Evolutionary conservation across 2,888 invertebrate species (phyloP), one percentile per base, ranked within the genome.

Genomic region (Ornithoptera alexandrae): DNA sequence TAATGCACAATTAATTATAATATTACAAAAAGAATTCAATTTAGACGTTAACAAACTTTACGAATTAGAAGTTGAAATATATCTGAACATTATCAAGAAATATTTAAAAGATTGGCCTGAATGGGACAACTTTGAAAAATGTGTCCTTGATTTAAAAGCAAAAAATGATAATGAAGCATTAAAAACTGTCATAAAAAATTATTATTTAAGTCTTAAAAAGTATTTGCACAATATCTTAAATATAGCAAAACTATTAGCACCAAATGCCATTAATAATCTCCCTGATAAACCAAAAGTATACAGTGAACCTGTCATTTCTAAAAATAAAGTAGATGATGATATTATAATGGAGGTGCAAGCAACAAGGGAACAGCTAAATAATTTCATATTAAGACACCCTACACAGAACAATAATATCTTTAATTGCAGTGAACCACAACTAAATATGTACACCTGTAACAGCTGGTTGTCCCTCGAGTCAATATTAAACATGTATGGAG

Each of bases 51-150:
- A 73, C 0, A 72, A 76, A 0, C 72, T 83, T 0, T 87, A 87
- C 2, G 81, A 81, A 0, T 65, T 91, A 0, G 86, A 88, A 77
- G 75, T 85, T 0, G 87, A 90, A 1, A 85, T 90, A 22, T 89
- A 87, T 61, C 72, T 91, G 10, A 86, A 84, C 20, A 77, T 89
- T 0, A 79, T 89, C 17, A 91, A 91, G 68, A 88, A 85, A 67
- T 90, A 81, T 68, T 72, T 91, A 0, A 90, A 89, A 76, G 84
- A 86, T 62, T 91, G 91, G 91, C 89, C 91, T 0, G 80, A 84
- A 18, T 91, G 91, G 91, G 86, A 90, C 22, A 81, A 82, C 0
- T 82, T 91, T 20, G 89, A 90, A 58, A 73, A 73, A 2, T 73
- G 78, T 0, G 77, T 89, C 0, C 82, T 76, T 46, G 74, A 73